Evolutionary conservation across 1,140 invertebrate species (phyloP), one percentile per base, ranked within the genome.

Genomic region (Dinothrombium tinctorium): DNA sequence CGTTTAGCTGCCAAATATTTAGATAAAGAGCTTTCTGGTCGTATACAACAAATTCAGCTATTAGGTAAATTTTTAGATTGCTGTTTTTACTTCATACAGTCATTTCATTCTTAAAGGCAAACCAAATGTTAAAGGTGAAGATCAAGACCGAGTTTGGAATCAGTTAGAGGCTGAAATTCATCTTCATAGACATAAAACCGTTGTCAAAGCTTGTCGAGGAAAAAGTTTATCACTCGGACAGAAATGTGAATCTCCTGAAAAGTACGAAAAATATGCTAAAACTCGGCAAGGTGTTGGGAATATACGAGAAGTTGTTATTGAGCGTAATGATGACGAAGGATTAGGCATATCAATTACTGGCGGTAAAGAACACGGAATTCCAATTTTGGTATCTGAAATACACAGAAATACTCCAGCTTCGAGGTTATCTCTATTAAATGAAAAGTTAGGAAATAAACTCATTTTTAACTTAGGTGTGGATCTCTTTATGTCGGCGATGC

Each of bases 11-110:
- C 78, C 11, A 78, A 78, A 55, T 83, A 83, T 57, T 59, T 83
- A 38, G 77, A 83, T 53, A 83, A 83, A 56, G 78, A 82, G 56
- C 54, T 83, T 23, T 76, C 78, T 20, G 78, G 78, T 38, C 69
- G 79, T 50, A 82, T 83, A 56, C 79, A 83, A 53, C 79, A 83
- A 56, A 67, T 84, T 47, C 79, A 84, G 56, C 56, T 84, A n/a
- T 59, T 82, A 28, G 70, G 65, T 46, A 7, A 35, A 35, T 14
- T 35, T 35, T 35, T 35, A 14, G 2, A 15, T 28, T 14, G 9
- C 17, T 2, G 2, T 14, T 15, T 35, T 14, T 19, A 35, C 20
- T 35, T 17, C 2, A 14, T 35, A 15, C 7, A 9, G 11, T 15
- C 2, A 3, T 35, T 15, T 14, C 5, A 2, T 35, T 2, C 17